Evolutionary conservation across 1,140 invertebrate genomes (phyloP), one percentile per base, ranked within the genome.

Genomic region (Ips typographus): DNA sequence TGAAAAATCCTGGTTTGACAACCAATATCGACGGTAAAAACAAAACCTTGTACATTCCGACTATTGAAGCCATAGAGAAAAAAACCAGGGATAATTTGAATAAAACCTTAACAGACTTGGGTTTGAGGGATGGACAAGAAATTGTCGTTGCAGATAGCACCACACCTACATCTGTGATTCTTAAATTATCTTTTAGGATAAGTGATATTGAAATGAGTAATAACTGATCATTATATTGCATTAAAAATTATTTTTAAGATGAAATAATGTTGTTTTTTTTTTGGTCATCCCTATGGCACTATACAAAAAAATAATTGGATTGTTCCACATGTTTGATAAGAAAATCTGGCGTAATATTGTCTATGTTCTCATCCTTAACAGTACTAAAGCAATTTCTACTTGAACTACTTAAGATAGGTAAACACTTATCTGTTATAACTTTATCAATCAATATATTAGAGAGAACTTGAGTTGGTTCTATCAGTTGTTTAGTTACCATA

Each of bases 21-120:
- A 89, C 93, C 22, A 85, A 83, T 51, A 84, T 94, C 6, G 85
- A 90, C 77, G 94, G 94, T 2, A 94, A 92, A 80, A 91, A 91
- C 77, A 93, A 91, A 81, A 98, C 96, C 1, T 82, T 99, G 3
- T 99, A 98, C 75, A 96, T 98, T 87, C 88, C 91, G 60, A 92
- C 89, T 4, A 90, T 98, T 2, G 86, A 90, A 67, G 94, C 92
- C 73, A 96, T 98, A 71, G 94, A 98, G 81, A 90, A 91, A 77
- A 87, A 87, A 72, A 97, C 95, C 0, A 86, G 90, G 74, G 86
- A 85, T 49, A 98, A 98, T 83, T 85, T 98, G 41, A 91, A 90
- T 63, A 95, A 94, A 83, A 91, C 92, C 61, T 80, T 98, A 41
- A 81, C 83, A 77, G 95, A 98, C 73, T 80, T 98, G 53, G 94